phyloP scores from a whole-genome alignment of 2,113 vertebrate genomes.

The Ceratotherium simum region DNA sequence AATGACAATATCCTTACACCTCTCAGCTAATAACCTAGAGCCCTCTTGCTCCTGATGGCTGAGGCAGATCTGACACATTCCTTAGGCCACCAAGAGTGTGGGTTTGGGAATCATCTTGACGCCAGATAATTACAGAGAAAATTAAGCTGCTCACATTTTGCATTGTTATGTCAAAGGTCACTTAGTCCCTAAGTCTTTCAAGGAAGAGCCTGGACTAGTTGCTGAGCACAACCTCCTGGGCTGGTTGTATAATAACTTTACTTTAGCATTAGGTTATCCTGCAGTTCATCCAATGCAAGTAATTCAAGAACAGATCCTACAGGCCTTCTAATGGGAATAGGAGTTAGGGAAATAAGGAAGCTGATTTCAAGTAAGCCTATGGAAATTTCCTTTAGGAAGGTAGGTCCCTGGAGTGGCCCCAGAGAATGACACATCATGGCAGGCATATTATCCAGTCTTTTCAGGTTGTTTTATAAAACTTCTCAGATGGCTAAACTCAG shows the following conservation, averaged over 20 bases:
- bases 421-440: background rate
- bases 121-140: background rate
- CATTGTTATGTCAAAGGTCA: background rate
- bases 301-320: background rate
- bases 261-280: slow-evolving; percentile 23
- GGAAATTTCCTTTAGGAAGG: background rate
- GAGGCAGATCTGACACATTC: background rate
- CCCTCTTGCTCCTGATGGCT: background rate
- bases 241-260: background rate
- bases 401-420: background rate
- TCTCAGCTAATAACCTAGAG: background rate
- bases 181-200: background rate
- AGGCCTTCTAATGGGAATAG: background rate
- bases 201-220: background rate
- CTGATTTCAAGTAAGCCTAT: background rate
- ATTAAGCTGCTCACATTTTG: background rate
- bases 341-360: background rate
- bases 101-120: background rate
- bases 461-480: background rate
- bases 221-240: background rate
- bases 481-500: background rate
- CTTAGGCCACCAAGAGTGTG: background rate
- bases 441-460: background rate
- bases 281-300: background rate
- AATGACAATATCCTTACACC: background rate